phyloP scores from a whole-genome alignment of 1,140 invertebrate genomes.

The Eupristina koningsbergeri region DNA sequence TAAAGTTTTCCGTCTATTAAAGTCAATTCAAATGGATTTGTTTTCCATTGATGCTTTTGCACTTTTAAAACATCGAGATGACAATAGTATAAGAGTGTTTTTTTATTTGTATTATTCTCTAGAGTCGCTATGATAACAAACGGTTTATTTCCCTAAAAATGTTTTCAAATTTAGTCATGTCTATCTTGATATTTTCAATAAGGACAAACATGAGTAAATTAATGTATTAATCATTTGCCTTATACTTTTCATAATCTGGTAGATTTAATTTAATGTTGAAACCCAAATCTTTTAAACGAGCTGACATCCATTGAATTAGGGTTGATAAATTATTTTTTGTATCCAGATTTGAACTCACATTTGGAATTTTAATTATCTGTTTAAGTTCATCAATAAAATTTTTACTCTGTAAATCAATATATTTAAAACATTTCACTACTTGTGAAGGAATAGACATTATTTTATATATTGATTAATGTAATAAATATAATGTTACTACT shows the following conservation, averaged over 20 bases:
- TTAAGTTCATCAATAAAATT: conserved; percentile 52
- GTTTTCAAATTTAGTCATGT: not conserved
- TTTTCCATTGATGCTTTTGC: conserved; percentile 55
- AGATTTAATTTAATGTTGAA: conserved; percentile 72
- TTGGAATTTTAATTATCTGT: conserved; percentile 50
- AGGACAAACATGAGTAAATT: too few species aligned
- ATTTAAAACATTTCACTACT: conserved; percentile 54
- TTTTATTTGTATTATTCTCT: conserved; percentile 74
- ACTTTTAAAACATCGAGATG: conserved; percentile 81
- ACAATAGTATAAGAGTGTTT: conserved; percentile 79
- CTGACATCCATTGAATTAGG: conserved; percentile 63
- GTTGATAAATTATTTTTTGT: conserved; percentile 38
- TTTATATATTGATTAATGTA: conserved; percentile 44
- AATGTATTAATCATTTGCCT: conserved; percentile 28
- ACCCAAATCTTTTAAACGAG: conserved; percentile 74
- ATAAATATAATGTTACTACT: not conserved
- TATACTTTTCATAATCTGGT: not conserved
- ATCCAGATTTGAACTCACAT: conserved; percentile 46
- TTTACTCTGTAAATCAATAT: conserved; percentile 50
- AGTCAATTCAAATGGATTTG: conserved; percentile 58
- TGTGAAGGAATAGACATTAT: conserved; percentile 55
- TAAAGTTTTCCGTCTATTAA: conserved; percentile 52
- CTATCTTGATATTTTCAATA: not conserved
- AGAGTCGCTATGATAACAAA: conserved; percentile 75
- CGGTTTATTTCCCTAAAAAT: conserved; percentile 71